A percentile compares a stretch with the other conserved stretches of the same genome.
These are phyloP conservation scores for Sebastes variabilis DNA, from an alignment of 2,797 vertebrate genomes.

Conservation along the genomic window DNA sequence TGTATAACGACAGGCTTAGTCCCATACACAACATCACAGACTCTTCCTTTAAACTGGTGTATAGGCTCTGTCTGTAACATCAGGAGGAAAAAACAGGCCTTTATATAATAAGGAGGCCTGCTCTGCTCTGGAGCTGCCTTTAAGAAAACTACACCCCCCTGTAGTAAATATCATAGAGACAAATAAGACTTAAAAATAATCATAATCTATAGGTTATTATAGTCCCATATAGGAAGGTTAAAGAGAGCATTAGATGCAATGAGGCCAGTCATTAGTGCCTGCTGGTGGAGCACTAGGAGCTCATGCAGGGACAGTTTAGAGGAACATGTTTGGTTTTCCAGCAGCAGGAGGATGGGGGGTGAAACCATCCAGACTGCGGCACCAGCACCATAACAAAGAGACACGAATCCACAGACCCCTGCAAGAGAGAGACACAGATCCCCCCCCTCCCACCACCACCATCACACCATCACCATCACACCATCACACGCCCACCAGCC, in stretches of 20 bases:
- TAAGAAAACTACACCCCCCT: not conserved
- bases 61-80: not conserved
- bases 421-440: conserved; percentile 39
- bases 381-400: conserved; percentile 77
- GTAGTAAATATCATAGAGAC: not conserved
- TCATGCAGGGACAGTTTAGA: not conserved
- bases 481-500: conserved; percentile 63
- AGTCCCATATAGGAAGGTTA: not conserved
- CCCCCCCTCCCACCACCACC: not conserved
- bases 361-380: conserved; percentile 75
- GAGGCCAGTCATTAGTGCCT: not conserved
- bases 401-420: conserved; percentile 62
- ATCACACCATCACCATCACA: too few relatives aligned
- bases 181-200: not conserved
- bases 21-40: conserved; percentile 37
- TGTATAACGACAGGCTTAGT: conserved; percentile 54
- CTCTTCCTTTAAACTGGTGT: conserved; percentile 22
- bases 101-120: conserved; percentile 39
- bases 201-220: not conserved
- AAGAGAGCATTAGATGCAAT: not conserved
- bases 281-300: not conserved
- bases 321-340: not conserved
- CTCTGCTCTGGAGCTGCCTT: not conserved
- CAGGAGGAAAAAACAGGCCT: not conserved
- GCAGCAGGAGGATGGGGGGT: conserved; percentile 16